phyloP scores from a whole-genome alignment of 2,888 invertebrate genomes.

The Drosophila algonquin region DNA sequence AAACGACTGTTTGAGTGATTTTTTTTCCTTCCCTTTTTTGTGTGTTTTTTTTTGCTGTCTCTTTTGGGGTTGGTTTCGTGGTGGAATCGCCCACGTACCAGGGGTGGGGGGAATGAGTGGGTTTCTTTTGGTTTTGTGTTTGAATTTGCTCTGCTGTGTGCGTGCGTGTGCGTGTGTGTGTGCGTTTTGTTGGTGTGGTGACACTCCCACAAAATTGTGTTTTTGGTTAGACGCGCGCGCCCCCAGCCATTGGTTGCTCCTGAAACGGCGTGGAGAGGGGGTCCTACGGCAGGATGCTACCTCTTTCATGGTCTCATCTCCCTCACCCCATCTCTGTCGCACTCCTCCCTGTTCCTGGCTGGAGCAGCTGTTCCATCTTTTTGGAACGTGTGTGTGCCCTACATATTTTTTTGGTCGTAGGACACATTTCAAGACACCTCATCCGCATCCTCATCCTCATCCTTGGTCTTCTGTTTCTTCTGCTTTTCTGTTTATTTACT shows the following conservation, averaged over 20 bases:
- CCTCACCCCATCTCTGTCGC: neutral
- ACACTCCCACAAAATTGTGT: slow-evolving; percentile 75
- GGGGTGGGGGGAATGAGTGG: slow-evolving; percentile 38
- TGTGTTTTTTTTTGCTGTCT: slow-evolving; percentile 34
- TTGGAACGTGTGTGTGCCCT: slow-evolving; percentile 37
- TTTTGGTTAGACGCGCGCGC: slow-evolving; percentile 33
- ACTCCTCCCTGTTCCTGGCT: slow-evolving; percentile 7
- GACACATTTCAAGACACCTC: slow-evolving; percentile 21
- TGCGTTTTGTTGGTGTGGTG: slow-evolving; percentile 50
- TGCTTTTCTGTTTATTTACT: slow-evolving; percentile 21
- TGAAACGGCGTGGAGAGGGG: neutral
- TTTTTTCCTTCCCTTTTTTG: slow-evolving; percentile 41
- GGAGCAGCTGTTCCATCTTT: slow-evolving; percentile 27
- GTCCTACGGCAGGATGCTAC: neutral
- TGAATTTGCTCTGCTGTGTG: slow-evolving; percentile 16
- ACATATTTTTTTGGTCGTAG: slow-evolving; percentile 24
- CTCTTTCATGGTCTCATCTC: neutral
- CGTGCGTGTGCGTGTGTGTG: slow-evolving; percentile 3
- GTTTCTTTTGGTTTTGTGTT: slow-evolving; percentile 22
- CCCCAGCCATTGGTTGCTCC: slow-evolving; percentile 60
- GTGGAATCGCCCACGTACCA: slow-evolving; percentile 7
- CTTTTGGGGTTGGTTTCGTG: slow-evolving; percentile 40
- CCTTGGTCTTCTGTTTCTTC: neutral
- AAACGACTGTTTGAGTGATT: slow-evolving; percentile 69
- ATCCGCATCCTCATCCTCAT: slow-evolving; percentile 1